Conservation (phyloP, 1,140 invertebrate species). For the Rhopalosiphum padi region DNA sequence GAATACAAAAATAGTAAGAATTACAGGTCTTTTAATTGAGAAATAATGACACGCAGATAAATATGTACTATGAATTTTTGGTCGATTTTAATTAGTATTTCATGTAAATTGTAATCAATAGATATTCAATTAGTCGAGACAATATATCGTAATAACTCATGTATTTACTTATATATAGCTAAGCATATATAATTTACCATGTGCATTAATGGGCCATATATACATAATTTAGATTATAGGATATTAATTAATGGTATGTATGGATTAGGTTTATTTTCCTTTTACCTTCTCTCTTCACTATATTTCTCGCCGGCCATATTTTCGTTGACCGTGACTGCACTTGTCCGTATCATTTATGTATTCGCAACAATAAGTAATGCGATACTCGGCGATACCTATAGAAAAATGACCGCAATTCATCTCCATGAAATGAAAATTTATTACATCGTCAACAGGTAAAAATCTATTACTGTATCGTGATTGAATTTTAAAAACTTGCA, state of each 20-base stretch:
- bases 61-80: not conserved
- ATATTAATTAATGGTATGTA: not conserved
- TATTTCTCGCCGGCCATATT: not conserved
- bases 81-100: not conserved
- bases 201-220: not conserved
- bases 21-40: not conserved
- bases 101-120: not conserved
- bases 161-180: not conserved
- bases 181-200: not conserved
- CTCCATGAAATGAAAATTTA: not conserved
- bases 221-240: not conserved
- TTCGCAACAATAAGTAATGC: not conserved
- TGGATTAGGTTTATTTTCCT: not conserved
- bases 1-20: not conserved
- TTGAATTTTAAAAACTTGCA: not conserved
- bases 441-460: not conserved
- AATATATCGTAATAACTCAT: not conserved
- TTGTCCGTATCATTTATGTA: not conserved
- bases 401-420: not conserved
- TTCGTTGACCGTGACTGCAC: slow-evolving; percentile 20
- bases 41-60: not conserved
- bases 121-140: not conserved
- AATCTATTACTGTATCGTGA: not conserved
- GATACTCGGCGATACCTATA: not conserved
- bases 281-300: not conserved